Evolutionary conservation across 2,113 vertebrate species (phyloP), one percentile per base, ranked within the genome.

Genomic region (Zosterops hypoxanthus): DNA sequence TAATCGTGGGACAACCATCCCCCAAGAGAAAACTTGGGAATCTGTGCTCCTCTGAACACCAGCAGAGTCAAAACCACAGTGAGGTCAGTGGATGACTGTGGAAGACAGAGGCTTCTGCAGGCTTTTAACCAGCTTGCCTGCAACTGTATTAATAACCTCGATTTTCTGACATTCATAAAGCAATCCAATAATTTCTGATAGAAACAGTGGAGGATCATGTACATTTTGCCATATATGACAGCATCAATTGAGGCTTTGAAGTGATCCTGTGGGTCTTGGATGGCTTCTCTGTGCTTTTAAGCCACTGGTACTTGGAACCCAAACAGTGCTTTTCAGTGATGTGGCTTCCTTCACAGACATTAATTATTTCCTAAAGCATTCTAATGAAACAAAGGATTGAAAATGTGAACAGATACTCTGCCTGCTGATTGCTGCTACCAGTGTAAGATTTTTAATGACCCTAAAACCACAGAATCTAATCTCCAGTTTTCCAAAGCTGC

Each of bases 31-130:
- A 87, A 56, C 68, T 77, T 80, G 88, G 61, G 79, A 96, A 95
- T 93, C 73, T 71, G 5, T 57, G 26, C 21, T 92, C 86, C 60
- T 91, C 44, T 91, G 88, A 96, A 95, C 86, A 86, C 60, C 90
- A 93, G 56, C 64, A 83, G 78, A 95, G 85, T 95, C 91, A 70
- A 97, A 97, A 96, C 90, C 94, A 97, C 96, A 93, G 84, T 96
- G 96, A 96, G 71, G 63, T 96, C 91, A 96, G 92, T 80, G 87
- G 90, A 90, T 77, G 85, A 91, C 56, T 95, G 49, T 57, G 71
- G 95, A 97, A 77, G 79, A 91, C 60, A 87, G 80, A 92, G 47
- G 65, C n/a, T 94, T 97, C 90, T 66, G 18, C 39, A 82, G 86
- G 52, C 87, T 88, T 42, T 57, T 46, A 82, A 64, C 76, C 82